Evolutionary conservation across 2,888 invertebrate genomes (phyloP).

Genomic region (Phrixothrix hirtus): DNA sequence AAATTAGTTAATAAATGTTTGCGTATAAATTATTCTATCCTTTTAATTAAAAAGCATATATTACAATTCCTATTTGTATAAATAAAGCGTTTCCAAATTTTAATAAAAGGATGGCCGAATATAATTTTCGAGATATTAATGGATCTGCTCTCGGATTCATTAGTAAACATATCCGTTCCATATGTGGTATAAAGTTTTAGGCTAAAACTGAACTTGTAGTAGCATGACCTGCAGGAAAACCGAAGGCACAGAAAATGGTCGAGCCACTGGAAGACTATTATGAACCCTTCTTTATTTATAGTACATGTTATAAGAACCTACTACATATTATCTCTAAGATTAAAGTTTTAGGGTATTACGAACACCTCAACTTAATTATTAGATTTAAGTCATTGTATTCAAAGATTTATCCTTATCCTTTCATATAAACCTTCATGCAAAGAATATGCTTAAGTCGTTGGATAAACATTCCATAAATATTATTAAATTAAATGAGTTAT

Average conservation of each 20-base stretch:
- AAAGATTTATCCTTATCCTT: too few relatives aligned
- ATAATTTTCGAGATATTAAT: conserved; percentile 27
- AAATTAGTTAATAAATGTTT: too few relatives aligned
- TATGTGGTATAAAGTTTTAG: conserved; percentile 32
- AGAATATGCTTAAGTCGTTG: too few relatives aligned
- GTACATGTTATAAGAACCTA: conserved; percentile 7
- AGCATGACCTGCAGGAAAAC: conserved; percentile 25
- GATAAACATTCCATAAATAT: too few relatives aligned
- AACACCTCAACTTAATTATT: not conserved
- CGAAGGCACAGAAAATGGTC: conserved; percentile 12
- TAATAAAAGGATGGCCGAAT: conserved; percentile 26
- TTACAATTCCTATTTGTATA: too few relatives aligned
- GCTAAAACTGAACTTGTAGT: conserved; percentile 26
- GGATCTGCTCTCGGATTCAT: conserved; percentile 33
- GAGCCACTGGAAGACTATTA: conserved; percentile 16
- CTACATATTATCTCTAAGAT: conserved; percentile 5
- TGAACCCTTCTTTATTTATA: conserved; percentile 18
- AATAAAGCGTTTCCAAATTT: conserved; percentile 5
- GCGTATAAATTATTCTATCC: too few relatives aligned
- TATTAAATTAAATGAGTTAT: too few relatives aligned
- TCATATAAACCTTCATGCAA: too few relatives aligned
- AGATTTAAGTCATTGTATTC: too few relatives aligned
- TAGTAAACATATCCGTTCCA: conserved; percentile 33
- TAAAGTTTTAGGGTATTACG: not conserved
- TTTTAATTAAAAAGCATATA: too few relatives aligned